Conservation (phyloP, 2,888 invertebrate genomes). For the Tetragonisca angustula region DNA sequence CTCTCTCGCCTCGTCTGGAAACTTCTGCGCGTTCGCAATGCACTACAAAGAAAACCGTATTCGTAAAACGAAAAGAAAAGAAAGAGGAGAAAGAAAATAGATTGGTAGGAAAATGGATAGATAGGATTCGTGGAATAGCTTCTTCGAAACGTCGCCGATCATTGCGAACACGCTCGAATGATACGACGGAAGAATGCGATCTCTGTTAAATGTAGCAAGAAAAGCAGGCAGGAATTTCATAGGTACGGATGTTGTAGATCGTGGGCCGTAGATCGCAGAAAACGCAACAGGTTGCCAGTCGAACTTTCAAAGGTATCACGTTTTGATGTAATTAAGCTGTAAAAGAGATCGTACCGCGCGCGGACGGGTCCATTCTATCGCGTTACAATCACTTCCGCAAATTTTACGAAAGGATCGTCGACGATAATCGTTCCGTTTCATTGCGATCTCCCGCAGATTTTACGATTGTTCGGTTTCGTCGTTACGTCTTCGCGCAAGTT, state of each 20-base stretch:
- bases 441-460: neutral
- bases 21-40: neutral
- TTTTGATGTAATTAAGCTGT: conserved; percentile 31
- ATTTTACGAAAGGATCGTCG: neutral
- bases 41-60: neutral
- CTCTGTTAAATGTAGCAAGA: neutral
- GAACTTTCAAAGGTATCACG: conserved; percentile 28
- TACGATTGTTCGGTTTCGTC: conserved; percentile 1
- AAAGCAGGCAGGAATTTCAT: conserved; percentile 1
- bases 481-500: neutral
- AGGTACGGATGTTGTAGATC: neutral
- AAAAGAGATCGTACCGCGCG: conserved; percentile 17
- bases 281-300: conserved; percentile 39
- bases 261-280: conserved; percentile 9
- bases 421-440: conserved; percentile 2
- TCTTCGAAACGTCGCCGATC: neutral
- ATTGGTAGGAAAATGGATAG: neutral
- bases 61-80: neutral
- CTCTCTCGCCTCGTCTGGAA: neutral
- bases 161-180: neutral
- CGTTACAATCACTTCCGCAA: neutral
- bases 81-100: neutral
- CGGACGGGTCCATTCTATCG: neutral
- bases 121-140: neutral
- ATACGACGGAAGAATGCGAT: conserved; percentile 8